Conservation (phyloP, 2,797 vertebrate genomes). For the Synanceia verrucosa region DNA sequence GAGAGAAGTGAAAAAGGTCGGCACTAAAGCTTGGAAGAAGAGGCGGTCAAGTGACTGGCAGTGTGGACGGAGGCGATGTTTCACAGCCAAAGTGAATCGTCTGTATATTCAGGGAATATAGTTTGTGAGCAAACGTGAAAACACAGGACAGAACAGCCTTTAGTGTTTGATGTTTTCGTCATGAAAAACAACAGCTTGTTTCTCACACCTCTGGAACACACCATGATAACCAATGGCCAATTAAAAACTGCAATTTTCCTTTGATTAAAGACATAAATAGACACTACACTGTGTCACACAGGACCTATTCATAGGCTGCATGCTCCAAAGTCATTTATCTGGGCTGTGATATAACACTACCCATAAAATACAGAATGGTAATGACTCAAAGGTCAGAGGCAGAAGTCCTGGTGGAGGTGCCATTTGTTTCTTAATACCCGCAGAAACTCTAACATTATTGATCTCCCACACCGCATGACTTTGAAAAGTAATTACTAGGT, state of each 20-base stretch:
- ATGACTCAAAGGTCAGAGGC: constrained; percentile 68
- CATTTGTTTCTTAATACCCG: constrained; percentile 65
- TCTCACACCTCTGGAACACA: neutral
- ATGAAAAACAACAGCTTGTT: neutral
- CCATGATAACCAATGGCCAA: constrained; percentile 22
- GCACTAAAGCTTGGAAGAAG: constrained; percentile 3
- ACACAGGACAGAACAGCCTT: neutral
- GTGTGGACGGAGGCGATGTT: neutral
- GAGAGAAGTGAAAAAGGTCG: constrained; percentile 27
- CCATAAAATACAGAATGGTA: constrained; percentile 50
- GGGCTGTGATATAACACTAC: constrained; percentile 30
- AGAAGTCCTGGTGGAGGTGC: constrained; percentile 47
- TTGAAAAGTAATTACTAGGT: constrained; percentile 75
- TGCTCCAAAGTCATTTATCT: constrained; percentile 44
- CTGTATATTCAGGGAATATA: neutral
- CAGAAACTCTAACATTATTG: constrained; percentile 67
- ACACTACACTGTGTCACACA: constrained; percentile 8
- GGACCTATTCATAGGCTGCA: constrained; percentile 4
- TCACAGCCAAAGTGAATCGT: neutral
- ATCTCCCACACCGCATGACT: constrained; percentile 60
- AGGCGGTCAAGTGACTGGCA: neutral
- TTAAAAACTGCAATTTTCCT: constrained; percentile 27
- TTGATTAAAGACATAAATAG: constrained; percentile 45
- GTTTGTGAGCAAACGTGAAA: neutral
- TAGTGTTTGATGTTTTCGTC: constrained; percentile 2